phyloP scores from a whole-genome alignment of 2,888 invertebrate species.

The Dasysyrphus tricinctus region DNA sequence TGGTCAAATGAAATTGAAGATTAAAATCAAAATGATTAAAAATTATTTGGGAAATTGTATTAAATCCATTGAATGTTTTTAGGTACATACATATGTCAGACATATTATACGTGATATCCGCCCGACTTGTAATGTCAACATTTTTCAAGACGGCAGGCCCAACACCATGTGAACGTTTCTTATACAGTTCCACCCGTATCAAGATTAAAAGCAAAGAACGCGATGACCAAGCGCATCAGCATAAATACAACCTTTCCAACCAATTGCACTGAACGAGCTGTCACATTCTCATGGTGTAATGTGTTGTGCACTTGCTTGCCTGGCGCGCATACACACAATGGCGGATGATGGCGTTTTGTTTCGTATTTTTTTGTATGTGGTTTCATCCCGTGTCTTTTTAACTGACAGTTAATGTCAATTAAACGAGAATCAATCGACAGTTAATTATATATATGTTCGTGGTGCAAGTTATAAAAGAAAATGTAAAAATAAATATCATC shows the following conservation, averaged over 20 bases:
- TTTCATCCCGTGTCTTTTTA: slow-evolving; percentile 47
- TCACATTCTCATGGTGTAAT: slow-evolving; percentile 51
- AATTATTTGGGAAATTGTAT: slow-evolving; percentile 25
- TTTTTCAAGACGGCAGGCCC: slow-evolving; percentile 50
- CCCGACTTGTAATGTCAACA: slow-evolving; percentile 69
- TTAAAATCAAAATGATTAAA: slow-evolving; percentile 27
- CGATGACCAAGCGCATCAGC: slow-evolving; percentile 59
- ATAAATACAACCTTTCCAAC: slow-evolving; percentile 42
- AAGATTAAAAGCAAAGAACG: slow-evolving; percentile 58
- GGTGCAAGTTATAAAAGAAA: slow-evolving; percentile 18
- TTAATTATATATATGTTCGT: slow-evolving; percentile 65
- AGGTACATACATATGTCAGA: not conserved
- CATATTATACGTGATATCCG: slow-evolving; percentile 55
- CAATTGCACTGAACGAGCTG: slow-evolving; percentile 48
- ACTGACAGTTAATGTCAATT: slow-evolving; percentile 75
- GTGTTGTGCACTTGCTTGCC: slow-evolving; percentile 25
- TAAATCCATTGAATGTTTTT: slow-evolving; percentile 6
- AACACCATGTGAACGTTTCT: slow-evolving; percentile 48
- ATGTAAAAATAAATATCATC: not conserved
- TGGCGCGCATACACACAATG: slow-evolving; percentile 16
- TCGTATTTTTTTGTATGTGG: slow-evolving; percentile 42
- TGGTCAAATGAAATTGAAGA: slow-evolving; percentile 5
- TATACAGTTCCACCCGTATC: slow-evolving; percentile 51
- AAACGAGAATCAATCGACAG: slow-evolving; percentile 72
- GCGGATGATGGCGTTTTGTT: slow-evolving; percentile 50